Conservation (phyloP, 2,797 vertebrate species). For the Lacerta bilineata region DNA sequence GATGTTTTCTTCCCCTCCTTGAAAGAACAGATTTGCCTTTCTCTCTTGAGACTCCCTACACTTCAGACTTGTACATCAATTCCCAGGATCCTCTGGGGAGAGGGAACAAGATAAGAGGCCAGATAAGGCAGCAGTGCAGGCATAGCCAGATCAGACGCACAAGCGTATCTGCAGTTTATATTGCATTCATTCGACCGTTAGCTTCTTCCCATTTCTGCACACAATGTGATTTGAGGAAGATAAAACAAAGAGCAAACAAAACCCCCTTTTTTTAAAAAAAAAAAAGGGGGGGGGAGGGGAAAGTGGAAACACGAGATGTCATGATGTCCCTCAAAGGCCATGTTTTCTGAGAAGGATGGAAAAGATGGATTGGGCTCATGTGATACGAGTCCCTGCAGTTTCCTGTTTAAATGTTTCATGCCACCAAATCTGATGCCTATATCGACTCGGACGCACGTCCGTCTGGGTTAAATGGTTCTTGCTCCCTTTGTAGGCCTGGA, state of each 20-base stretch:
- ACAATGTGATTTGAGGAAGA: slow-evolving; percentile 49
- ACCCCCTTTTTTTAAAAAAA: neutral
- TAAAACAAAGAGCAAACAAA: slow-evolving; percentile 64
- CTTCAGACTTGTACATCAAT: neutral
- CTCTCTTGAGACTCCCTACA: neutral
- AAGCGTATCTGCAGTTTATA: slow-evolving; percentile 31
- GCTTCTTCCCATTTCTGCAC: no score
- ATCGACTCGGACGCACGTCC: no score
- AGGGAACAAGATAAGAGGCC: no score
- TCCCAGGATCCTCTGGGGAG: neutral
- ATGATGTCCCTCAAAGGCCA: slow-evolving; percentile 45
- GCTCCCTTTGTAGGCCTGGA: neutral
- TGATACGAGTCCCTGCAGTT: slow-evolving; percentile 45
- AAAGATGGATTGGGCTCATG: slow-evolving; percentile 63
- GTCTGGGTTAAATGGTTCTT: neutral
- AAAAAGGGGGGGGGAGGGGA: neutral
- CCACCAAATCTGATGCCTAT: neutral
- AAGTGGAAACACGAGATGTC: neutral
- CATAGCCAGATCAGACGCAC: neutral
- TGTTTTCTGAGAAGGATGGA: slow-evolving; percentile 63
- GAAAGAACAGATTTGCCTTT: no score
- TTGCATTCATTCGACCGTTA: slow-evolving; percentile 37
- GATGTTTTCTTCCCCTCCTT: no score
- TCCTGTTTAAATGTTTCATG: neutral
- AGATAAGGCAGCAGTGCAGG: neutral